These are phyloP conservation scores for Remorina albescens DNA, from an alignment of 2,797 vertebrate species.

Conservation along the genomic window DNA sequence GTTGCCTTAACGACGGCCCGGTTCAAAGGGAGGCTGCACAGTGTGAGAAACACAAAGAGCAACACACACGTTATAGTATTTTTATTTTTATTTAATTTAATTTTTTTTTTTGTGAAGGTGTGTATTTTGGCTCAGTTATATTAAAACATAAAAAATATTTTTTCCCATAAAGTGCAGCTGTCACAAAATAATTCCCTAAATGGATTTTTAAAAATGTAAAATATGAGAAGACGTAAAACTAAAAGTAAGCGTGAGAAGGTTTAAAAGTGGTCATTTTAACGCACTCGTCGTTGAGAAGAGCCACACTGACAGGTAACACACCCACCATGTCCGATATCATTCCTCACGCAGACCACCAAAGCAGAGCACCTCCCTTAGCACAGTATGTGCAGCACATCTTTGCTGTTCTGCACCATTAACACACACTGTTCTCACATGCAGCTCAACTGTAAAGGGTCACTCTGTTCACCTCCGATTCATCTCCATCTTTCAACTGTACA, in stretches of 20 bases:
- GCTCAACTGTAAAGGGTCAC: conserved; percentile 70
- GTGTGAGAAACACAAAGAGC: conserved; percentile 26
- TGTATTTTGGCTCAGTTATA: neutral
- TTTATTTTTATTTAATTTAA: too few relatives aligned
- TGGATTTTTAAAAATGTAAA: neutral
- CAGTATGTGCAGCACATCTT: conserved; percentile 7
- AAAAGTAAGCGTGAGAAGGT: neutral
- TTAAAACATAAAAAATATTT: neutral
- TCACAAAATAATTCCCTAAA: neutral
- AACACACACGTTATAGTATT: neutral
- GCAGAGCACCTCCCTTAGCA: conserved; percentile 30
- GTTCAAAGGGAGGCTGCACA: conserved; percentile 51
- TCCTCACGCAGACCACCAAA: conserved; percentile 68
- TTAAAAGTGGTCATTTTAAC: neutral
- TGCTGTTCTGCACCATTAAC: conserved; percentile 75
- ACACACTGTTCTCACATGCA: conserved; percentile 50
- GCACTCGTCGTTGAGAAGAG: conserved; percentile 23
- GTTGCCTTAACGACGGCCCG: conserved; percentile 61
- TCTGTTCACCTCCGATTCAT: conserved; percentile 42
- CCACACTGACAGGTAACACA: conserved; percentile 41
- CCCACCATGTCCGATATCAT: conserved; percentile 45
- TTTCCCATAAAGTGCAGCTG: neutral
- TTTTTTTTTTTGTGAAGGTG: too few relatives aligned
- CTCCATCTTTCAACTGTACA: conserved; percentile 58
- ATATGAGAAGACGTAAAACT: neutral